Conservation (phyloP, 2,888 invertebrate species). For the Dryococelus australis region DNA sequence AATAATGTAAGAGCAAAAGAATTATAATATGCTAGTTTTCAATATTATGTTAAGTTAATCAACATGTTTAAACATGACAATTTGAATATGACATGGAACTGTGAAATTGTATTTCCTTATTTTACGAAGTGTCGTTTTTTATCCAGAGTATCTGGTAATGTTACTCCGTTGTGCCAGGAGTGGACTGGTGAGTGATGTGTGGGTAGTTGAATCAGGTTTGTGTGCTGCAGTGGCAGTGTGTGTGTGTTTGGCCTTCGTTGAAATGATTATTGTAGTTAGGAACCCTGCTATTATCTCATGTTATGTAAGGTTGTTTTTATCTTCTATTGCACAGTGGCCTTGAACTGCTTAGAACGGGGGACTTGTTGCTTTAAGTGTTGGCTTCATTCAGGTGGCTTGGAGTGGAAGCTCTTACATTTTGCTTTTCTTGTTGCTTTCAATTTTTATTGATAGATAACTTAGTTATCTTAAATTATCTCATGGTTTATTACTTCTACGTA, state of each 20-base stretch:
- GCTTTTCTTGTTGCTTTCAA: not conserved
- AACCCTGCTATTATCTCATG: not conserved
- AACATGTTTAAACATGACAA: too few species aligned
- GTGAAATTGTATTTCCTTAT: too few species aligned
- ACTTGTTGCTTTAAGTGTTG: not conserved
- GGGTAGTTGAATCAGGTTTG: not conserved
- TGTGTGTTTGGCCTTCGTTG: not conserved
- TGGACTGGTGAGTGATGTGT: not conserved
- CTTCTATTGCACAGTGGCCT: not conserved
- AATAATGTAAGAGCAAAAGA: too few species aligned
- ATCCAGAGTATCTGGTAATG: too few species aligned
- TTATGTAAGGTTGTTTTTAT: slow-evolving; percentile 8
- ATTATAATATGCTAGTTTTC: too few species aligned
- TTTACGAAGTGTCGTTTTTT: too few species aligned
- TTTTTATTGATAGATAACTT: too few species aligned
- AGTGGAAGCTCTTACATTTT: not conserved
- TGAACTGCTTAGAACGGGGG: not conserved
- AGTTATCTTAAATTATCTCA: too few species aligned
- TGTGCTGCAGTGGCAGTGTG: not conserved
- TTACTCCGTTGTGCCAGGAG: not conserved
- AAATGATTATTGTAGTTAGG: not conserved
- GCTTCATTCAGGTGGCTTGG: not conserved
- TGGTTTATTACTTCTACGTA: too few species aligned
- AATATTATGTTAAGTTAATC: too few species aligned
- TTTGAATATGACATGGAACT: too few species aligned